These are phyloP conservation scores for Staurois parvus DNA, from an alignment of 2,797 vertebrate species.

Conservation along the genomic window DNA sequence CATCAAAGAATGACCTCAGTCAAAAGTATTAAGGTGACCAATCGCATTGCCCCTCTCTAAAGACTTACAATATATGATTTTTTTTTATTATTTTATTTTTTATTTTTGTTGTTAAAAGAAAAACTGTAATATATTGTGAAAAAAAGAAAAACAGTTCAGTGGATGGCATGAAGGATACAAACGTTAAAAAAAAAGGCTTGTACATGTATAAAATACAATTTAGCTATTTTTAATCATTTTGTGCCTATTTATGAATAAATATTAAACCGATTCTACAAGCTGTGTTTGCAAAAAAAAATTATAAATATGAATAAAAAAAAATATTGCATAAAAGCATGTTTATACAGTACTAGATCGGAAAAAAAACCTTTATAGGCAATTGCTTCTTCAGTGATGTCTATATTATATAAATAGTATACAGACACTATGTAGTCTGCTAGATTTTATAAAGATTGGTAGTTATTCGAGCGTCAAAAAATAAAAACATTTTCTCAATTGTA, in stretches of 20 bases:
- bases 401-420: slow-evolving; percentile 98
- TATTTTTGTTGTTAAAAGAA: slow-evolving; percentile 77
- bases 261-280: slow-evolving; percentile 71
- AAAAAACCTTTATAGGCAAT: slow-evolving; percentile 90
- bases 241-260: slow-evolving; percentile 90
- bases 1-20: slow-evolving; percentile 71
- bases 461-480: slow-evolving; percentile 79
- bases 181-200: slow-evolving; percentile 78
- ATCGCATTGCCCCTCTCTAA: slow-evolving; percentile 74
- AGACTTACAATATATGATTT: slow-evolving; percentile 76
- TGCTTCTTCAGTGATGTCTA: slow-evolving; percentile 98
- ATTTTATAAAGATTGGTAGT: slow-evolving; percentile 99
- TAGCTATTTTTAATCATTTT: slow-evolving; percentile 87
- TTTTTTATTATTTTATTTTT: slow-evolving; percentile 77
- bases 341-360: slow-evolving; percentile 76
- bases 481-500: slow-evolving; percentile 89
- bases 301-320: slow-evolving; percentile 67
- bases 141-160: slow-evolving; percentile 68
- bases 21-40: slow-evolving; percentile 74
- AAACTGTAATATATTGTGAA: slow-evolving; percentile 85
- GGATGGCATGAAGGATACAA: slow-evolving; percentile 79
- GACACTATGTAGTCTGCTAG: slow-evolving; percentile 99
- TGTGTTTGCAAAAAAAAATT: slow-evolving; percentile 79
- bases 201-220: slow-evolving; percentile 86
- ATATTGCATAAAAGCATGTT: slow-evolving; percentile 83